phyloP scores from a whole-genome alignment of 2,888 invertebrate species.

The Machimus rusticus region DNA sequence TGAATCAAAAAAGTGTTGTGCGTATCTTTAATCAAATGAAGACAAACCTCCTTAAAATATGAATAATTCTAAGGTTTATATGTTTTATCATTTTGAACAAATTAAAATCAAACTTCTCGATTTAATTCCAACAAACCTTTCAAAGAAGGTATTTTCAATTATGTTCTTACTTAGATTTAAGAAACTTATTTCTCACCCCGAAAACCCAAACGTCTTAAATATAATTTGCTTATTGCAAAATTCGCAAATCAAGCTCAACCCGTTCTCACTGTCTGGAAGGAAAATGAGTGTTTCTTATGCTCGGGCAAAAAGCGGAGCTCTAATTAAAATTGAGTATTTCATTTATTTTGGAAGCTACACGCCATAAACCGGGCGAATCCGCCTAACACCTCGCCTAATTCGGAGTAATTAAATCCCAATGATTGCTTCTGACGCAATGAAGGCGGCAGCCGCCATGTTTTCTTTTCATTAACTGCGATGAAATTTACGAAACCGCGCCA shows the following conservation, averaged over 20 bases:
- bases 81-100: no score
- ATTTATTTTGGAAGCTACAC: neutral
- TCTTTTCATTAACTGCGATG: constrained; percentile 12
- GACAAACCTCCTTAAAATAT: no score
- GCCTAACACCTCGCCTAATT: neutral
- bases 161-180: neutral
- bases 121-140: no score
- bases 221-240: neutral
- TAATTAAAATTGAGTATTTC: neutral
- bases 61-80: no score
- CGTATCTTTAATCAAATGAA: no score
- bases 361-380: neutral
- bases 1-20: no score
- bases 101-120: no score
- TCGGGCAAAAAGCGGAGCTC: neutral
- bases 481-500: constrained; percentile 6
- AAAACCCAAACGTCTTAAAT: neutral
- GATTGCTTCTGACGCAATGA: neutral
- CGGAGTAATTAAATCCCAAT: constrained; percentile 18
- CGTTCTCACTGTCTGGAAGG: neutral
- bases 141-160: neutral
- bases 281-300: neutral
- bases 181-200: neutral
- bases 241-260: neutral
- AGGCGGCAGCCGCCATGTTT: neutral